Base-by-base conservation (phyloP, 1,140 invertebrate genomes). In the Pollicipes pollicipes region DNA sequence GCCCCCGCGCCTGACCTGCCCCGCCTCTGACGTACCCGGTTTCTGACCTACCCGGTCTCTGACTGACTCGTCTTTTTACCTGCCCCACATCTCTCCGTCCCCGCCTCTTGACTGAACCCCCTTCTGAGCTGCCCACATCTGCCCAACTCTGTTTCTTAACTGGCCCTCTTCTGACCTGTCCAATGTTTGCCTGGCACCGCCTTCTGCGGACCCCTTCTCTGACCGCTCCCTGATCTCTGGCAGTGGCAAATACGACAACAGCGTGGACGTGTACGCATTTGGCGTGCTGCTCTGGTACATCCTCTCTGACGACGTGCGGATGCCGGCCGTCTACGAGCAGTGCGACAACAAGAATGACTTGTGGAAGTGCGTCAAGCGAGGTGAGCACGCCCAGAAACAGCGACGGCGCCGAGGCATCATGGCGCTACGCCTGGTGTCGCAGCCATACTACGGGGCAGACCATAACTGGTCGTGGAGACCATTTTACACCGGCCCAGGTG, bases 241-340 rank as follows among this genome's bases (percentile, higher is more conserved):
- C 66, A 86, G 85, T 64, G 88, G 88, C 0, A 84, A 86, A 73
- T 95, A 95, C 76, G 89, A 93, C 76, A 89, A 87, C 74, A 87
- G 86, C 72, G 91, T 95, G 26, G 91, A 95, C 77, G 87, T 94
- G 1, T 95, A 94, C 78, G 91, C 91, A 0, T 95, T 95, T 80
- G 92, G 91, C 0, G 90, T 95, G 70, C 79, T 95, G 29, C 93
- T 94, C 79, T 95, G 91, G 92, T 93, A 93, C 75, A 84, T 93
- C 70, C 93, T 91, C 81, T 87, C 91, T 6, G 91, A 90, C 4
- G 86, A 88, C 76, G 87, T 91, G 0, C 85, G 84, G 76, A 81
- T 94, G 63, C 91, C 93, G 4, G 84, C 84, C 69, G 85, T 87
- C 3, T 95, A 93, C 80, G 90, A 94, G 76, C 86, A 89, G 73